Base-by-base conservation (phyloP, 2,113 vertebrate genomes). In the Cottus gobio region DNA sequence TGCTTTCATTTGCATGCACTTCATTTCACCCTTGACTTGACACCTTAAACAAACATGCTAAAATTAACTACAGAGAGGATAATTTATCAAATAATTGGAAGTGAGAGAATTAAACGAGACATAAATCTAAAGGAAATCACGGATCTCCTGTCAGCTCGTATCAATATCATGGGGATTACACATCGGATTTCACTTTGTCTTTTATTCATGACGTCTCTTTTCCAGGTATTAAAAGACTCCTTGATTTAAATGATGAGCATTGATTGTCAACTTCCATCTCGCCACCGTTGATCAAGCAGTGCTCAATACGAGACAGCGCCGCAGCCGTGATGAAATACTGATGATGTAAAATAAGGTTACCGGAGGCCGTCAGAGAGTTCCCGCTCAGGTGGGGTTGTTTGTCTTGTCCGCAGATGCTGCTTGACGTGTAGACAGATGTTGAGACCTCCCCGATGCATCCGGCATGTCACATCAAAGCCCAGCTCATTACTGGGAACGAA, bases 401-500 rank as follows among this genome's bases (percentile, higher is more conserved):
- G 54, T 73, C 75, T 85, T 42, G 39, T 67, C 54, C 83, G 42
- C 93, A 93, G 92, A 92, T 95, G 94, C 85, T 87, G 81, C 87
- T 86, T 82, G 80, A 88, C 57, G 50, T 28, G 54, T 9, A 71
- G 81, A 77, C 94, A 95, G 93, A 93, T 95, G 94, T 86, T 92
- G 62, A 77, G 84, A 92, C 88, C 93, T 90, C 92, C 80, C 80
- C 54, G 24, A 86, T 86, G 90, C 91, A 74, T 80, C 20, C 30
- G n/a, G 48, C 73, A 85, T 90, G 85, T 89, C 89, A 93, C 91
- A 93, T 95, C 94, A 95, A 95, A 95, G 93, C 84, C 66, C 1
- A 10, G 71, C 62, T 87, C 71, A 84, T 89, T 93, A 92, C 90
- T 62, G 65, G 57, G 54, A 71, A 77, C 56, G 6, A 73, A 78